Percentiles rank a stretch among this genome's conserved stretches.
Conservation (phyloP, 2,888 invertebrate genomes). For the Acanthosoma haemorrhoidale region DNA sequence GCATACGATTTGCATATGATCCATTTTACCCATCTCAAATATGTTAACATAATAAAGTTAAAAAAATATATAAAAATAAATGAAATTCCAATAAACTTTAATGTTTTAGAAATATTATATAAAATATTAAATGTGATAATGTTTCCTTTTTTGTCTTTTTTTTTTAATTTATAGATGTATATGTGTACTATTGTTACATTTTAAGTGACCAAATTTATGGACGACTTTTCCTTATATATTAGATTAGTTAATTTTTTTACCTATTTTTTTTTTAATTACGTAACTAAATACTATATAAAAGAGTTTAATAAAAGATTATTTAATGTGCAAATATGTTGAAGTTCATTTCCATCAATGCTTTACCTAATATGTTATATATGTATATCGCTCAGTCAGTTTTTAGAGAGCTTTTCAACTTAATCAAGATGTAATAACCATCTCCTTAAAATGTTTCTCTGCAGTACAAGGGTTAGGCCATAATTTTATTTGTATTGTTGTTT, state of each 20-base stretch:
- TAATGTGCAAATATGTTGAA: too few species aligned
- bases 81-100: not conserved
- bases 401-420: too few species aligned
- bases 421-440: too few species aligned
- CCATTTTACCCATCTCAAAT: constrained; percentile 7
- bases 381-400: too few species aligned
- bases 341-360: too few species aligned
- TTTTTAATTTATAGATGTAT: not conserved
- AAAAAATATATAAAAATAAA: too few species aligned
- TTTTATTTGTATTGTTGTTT: too few species aligned
- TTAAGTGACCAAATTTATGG: constrained; percentile 7
- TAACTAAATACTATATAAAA: constrained; percentile 5
- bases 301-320: not conserved
- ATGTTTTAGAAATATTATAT: not conserved
- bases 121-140: constrained; percentile 8
- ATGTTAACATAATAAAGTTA: not conserved
- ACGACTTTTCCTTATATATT: constrained; percentile 2
- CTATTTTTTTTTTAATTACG: constrained; percentile 9
- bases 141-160: not conserved
- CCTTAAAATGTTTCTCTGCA: too few species aligned
- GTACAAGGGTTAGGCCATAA: too few species aligned
- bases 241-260: constrained; percentile 2
- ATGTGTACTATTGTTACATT: too few species aligned
- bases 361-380: too few species aligned
- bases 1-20: too few species aligned